Conservation (phyloP, 2,888 invertebrate species). For the Cerastoderma edule region DNA sequence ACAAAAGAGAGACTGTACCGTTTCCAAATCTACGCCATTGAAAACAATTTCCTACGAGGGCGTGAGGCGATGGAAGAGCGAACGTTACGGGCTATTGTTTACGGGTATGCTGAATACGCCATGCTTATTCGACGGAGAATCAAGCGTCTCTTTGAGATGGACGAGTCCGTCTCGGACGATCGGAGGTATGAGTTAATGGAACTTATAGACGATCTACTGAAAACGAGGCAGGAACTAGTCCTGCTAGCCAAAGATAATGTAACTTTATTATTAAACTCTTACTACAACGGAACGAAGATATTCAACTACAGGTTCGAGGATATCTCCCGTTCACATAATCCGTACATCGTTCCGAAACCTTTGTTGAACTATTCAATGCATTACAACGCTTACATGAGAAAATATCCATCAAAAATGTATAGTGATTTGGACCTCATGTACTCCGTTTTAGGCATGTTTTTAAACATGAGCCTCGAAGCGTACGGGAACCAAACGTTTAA, state of each 20-base stretch:
- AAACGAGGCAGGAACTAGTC: conserved; percentile 64
- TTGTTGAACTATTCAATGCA: conserved; percentile 64
- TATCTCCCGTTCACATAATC: conserved; percentile 60
- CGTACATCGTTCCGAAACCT: conserved; percentile 66
- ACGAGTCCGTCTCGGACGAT: conserved; percentile 12
- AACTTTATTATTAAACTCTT: conserved; percentile 68
- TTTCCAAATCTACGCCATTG: conserved; percentile 69
- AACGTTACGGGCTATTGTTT: conserved; percentile 63
- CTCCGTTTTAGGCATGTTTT: conserved; percentile 37
- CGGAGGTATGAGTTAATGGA: conserved; percentile 56
- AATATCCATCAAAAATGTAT: conserved; percentile 55
- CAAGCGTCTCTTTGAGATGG: conserved; percentile 31
- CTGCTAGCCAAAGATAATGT: conserved; percentile 64
- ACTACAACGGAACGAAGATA: conserved; percentile 67
- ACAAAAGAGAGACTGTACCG: conserved; percentile 64
- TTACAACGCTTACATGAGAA: conserved; percentile 57
- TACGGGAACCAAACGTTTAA: conserved; percentile 53
- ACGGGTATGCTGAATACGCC: conserved; percentile 70
- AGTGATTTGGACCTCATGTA: conserved; percentile 53
- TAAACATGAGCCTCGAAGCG: conserved; percentile 50
- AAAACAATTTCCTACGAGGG: conserved; percentile 72
- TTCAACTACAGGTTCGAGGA: conserved; percentile 68
- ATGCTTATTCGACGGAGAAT: conserved; percentile 55
- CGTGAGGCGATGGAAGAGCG: conserved; percentile 77
- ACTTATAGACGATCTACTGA: conserved; percentile 54